Base-by-base conservation (phyloP, 2,888 invertebrate genomes). In the Drosophila longiperda region DNA sequence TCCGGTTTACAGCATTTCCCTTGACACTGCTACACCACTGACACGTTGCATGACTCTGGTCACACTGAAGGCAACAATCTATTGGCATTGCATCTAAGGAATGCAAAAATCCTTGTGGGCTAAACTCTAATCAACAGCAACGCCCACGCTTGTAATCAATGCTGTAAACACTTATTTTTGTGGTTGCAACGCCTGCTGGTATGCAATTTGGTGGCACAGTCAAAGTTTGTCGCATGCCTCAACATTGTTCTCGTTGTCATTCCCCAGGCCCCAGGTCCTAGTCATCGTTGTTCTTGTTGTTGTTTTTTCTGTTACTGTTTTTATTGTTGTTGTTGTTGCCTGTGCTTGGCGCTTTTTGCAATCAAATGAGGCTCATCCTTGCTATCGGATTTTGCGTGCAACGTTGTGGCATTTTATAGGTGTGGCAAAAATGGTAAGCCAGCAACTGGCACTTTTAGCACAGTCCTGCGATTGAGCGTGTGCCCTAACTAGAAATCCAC, bases 91-190 rank as follows among this genome's bases (percentile, higher is more conserved):
- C 66, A 62, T 66, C 69, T 80, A 78, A 83, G 86, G 75, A 76
- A 89, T 89, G 83, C 89, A 89, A 87, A 87, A 89, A 87, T 83
- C 78, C 69, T 75, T 73, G 63, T 72, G 75, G 78, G 57, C 69
- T 61, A 58, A 66, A 61, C 79, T 88, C 89, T 85, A 88, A 86
- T 86, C 87, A 85, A 83, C 77, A 53, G 68, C 78, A 61, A 82
- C 73, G 74, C 73, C 71, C 65, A 72, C 79, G 79, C 75, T 78
- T 89, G 87, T 87, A 87, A 87, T 87, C 87, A 87, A 87, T 87
- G 87, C 83, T 87, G 87, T 87, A 87, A 89, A 87, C 87, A 87
- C 90, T 88, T 89, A 88, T 87, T 89, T 89, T 89, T 87, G 87
- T 89, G 87, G 88, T 75, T 89, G 84, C 78, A 71, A 67, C 15